Conservation (phyloP, 2,113 vertebrate species). For the Fregetta grallaria region DNA sequence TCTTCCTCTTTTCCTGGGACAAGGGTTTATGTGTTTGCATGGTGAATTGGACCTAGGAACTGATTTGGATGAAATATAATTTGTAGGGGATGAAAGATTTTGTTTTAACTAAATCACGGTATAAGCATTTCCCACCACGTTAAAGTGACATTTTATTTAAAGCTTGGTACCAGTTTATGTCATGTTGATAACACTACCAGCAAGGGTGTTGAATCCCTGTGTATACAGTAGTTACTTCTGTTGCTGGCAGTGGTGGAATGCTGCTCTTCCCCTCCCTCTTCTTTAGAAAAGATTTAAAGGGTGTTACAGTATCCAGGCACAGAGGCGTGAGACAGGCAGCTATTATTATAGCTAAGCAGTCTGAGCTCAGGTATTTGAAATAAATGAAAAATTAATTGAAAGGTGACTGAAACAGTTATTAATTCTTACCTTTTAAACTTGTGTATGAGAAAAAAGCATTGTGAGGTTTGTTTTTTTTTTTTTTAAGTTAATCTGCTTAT, state of each 20-base stretch:
- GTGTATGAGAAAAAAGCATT: neutral
- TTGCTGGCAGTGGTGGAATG: neutral
- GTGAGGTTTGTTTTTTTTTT: neutral
- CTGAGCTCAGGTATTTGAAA: neutral
- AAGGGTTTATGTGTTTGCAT: neutral
- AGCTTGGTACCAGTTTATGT: neutral
- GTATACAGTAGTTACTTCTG: neutral
- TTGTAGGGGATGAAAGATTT: neutral
- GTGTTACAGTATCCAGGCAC: neutral
- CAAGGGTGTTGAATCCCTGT: neutral
- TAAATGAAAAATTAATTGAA: neutral
- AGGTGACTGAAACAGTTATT: neutral
- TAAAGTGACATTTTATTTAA: neutral
- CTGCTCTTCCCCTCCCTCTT: neutral
- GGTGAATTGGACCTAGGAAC: neutral
- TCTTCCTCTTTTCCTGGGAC: neutral
- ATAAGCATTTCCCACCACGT: neutral
- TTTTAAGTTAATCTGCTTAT: neutral
- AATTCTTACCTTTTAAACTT: neutral
- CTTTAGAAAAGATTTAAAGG: neutral
- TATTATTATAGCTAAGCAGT: neutral
- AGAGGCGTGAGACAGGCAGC: neutral
- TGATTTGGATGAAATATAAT: neutral
- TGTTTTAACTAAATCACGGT: neutral
- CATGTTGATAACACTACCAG: neutral